These are phyloP conservation scores for Pocillopora verrucosa DNA, from an alignment of 64 coral and sea anemone genomes.

Conservation along the genomic window DNA sequence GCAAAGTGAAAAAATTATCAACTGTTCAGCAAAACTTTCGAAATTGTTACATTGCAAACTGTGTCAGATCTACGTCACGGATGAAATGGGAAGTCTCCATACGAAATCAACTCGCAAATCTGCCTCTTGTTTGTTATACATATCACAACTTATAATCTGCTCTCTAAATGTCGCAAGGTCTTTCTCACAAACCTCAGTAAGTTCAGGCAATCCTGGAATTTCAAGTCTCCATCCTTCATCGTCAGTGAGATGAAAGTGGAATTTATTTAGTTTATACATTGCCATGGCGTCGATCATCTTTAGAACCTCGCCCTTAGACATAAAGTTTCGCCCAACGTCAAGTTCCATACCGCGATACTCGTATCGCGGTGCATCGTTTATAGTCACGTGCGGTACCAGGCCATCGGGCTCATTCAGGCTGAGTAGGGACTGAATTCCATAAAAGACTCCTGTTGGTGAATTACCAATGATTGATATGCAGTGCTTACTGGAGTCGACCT, in stretches of 20 bases:
- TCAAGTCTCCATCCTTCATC: slow-evolving; percentile 88
- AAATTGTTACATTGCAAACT: too few species aligned
- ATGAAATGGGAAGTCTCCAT: too few species aligned
- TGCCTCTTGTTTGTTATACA: too few species aligned
- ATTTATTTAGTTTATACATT: slow-evolving; percentile 80
- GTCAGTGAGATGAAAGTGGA: slow-evolving; percentile 84
- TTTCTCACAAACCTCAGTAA: slow-evolving; percentile 51
- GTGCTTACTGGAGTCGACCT: slow-evolving; percentile 12
- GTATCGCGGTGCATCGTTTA: slow-evolving; percentile 75
- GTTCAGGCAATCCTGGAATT: slow-evolving; percentile 79
- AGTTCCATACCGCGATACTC: slow-evolving; percentile 81
- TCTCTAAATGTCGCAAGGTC: neutral
- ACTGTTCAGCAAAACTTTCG: too few species aligned
- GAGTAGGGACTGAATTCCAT: slow-evolving; percentile 82
- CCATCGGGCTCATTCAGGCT: slow-evolving; percentile 56
- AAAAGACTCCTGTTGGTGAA: slow-evolving; percentile 47
- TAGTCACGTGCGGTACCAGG: slow-evolving; percentile 39
- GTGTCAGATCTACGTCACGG: too few species aligned
- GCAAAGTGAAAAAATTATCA: too few species aligned
- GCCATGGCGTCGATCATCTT: slow-evolving; percentile 78
- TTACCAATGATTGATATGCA: slow-evolving; percentile 44
- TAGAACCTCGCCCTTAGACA: slow-evolving; percentile 64
- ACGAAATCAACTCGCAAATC: too few species aligned
- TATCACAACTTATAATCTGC: neutral
- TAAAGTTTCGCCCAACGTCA: slow-evolving; percentile 83